Base-by-base conservation (phyloP, 2,797 vertebrate species). In the Tragopan temminckii region DNA sequence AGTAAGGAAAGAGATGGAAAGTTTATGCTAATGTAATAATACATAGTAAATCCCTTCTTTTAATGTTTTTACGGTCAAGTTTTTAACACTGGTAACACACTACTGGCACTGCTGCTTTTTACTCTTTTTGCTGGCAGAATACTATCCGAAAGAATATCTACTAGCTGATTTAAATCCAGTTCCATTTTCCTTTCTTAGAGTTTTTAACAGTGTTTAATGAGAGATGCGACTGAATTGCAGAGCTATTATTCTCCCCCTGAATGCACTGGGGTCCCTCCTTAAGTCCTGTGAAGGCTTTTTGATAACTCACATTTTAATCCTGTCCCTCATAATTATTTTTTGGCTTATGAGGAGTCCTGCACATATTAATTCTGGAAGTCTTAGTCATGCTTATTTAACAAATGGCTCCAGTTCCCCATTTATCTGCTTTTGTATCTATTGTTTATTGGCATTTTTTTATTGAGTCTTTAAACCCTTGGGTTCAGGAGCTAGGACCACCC, bases 141-240 rank as follows among this genome's bases (percentile, higher is more conserved):
- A 53, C 11, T 75, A 71, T 71, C 48, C 67, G 45, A 75, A 89
- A 59, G 23, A 87, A 50, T 89, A 82, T 76, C 88, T 95, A 50
- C 85, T 80, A 77, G 35, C 61, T 70, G 68, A 67, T 93, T 85
- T 87, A 90, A 84, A 87, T 91, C 74, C 38, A 53, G 0, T 91
- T 94, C 88, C 0, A 63, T 84, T 88, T 92, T 53, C 53, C 33
- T 87, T 89, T 85, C 75, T 45, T 77, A 61, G 64, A 58, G 61
- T 70, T 92, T 86, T 89, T 61, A 77, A 80, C 61, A 57, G 33
- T 72, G 57, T 57, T 74, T 81, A 77, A 63, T 80, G 43, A 71
- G 71, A 93, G 57, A 38, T 35, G 61, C 59, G 63, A 20, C 33
- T 76, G 78, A 76, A 84, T 62, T 69, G 80, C 85, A 69, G 50